phyloP scores from a whole-genome alignment of 2,888 invertebrate genomes.

The Tetheella fluctuosa region DNA sequence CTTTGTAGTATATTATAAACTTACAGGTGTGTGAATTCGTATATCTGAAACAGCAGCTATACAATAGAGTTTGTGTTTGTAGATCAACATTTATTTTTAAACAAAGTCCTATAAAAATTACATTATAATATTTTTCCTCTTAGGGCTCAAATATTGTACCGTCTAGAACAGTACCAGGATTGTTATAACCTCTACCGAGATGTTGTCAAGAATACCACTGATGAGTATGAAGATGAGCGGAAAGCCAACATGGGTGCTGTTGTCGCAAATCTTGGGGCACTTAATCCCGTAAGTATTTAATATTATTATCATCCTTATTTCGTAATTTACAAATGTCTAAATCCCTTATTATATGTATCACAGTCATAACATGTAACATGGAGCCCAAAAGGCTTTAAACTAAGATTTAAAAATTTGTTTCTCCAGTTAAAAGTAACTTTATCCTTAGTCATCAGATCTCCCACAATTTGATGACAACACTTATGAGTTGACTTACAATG shows the following conservation, averaged over 20 bases:
- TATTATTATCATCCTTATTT: background rate
- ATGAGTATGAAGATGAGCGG: constrained; percentile 98
- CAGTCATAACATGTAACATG: no score
- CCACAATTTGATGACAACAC: constrained; percentile 83
- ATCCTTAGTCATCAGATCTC: constrained; percentile 60
- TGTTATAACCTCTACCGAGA: constrained; percentile 94
- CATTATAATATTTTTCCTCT: constrained; percentile 18
- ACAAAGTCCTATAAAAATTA: no score
- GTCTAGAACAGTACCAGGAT: constrained; percentile 93
- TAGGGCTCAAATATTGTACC: constrained; percentile 94
- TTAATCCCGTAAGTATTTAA: constrained; percentile 83
- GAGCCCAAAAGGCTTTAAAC: no score
- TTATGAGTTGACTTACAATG: constrained; percentile 96
- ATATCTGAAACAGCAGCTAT: no score
- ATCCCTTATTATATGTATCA: no score
- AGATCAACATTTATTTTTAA: no score
- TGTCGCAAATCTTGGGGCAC: constrained; percentile 89
- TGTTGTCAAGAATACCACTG: constrained; percentile 94
- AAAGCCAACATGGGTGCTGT: constrained; percentile 97
- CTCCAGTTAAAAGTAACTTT: background rate
- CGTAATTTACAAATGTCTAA: no score
- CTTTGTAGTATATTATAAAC: no score
- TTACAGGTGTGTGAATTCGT: no score
- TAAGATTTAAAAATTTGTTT: no score
- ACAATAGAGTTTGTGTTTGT: no score